A percentile compares a stretch with the other conserved stretches of the same genome.
Conservation (phyloP, 2,888 invertebrate genomes). For the Cephus spinipes region DNA sequence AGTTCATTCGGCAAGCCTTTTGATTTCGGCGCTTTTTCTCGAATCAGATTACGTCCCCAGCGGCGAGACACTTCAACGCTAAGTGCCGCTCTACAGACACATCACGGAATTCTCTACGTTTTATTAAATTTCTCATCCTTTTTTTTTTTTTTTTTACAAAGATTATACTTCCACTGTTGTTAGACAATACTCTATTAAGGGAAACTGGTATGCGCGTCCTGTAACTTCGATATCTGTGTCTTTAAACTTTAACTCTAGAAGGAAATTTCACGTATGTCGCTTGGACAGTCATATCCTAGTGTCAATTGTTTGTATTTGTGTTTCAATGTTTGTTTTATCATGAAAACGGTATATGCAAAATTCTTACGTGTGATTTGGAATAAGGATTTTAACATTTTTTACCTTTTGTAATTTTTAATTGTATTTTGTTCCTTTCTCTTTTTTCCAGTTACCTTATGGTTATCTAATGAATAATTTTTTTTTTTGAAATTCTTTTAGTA, state of each 20-base stretch:
- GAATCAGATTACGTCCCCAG: constrained; percentile 27
- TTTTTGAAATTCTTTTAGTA: not conserved
- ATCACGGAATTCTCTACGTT: not conserved
- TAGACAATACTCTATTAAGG: not conserved
- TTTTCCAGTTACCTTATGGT: not conserved
- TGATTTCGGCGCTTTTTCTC: constrained; percentile 43
- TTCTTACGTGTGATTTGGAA: not conserved
- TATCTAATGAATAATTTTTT: not conserved
- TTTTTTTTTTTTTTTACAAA: not conserved
- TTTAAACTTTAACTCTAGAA: not conserved
- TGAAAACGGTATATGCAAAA: not conserved
- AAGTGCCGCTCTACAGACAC: not conserved
- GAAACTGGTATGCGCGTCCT: not conserved
- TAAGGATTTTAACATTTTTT: not conserved
- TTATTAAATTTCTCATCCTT: not conserved
- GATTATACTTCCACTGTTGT: not conserved
- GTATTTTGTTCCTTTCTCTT: not conserved
- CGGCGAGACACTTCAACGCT: not conserved
- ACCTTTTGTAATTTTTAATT: not conserved
- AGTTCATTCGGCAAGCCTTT: constrained; percentile 18
- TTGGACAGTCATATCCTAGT: not conserved
- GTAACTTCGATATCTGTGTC: not conserved
- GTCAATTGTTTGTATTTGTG: not conserved
- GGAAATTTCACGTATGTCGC: not conserved
- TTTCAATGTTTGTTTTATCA: not conserved